phyloP scores from a whole-genome alignment of 2,888 invertebrate genomes.

The Tuta absoluta region DNA sequence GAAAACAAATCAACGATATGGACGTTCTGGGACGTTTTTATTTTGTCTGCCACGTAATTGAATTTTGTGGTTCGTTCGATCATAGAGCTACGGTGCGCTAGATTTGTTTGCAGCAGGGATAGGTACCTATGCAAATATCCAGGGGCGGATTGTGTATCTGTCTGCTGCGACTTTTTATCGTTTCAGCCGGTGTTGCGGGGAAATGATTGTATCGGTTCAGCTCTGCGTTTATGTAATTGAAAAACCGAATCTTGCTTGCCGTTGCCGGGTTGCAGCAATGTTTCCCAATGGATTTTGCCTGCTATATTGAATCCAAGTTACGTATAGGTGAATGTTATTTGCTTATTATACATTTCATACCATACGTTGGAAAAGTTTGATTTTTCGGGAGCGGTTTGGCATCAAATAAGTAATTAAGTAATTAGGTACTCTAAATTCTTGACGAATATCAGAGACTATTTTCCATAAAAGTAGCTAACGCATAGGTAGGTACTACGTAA shows the following conservation, averaged over 20 bases:
- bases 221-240: constrained; percentile 19
- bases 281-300: constrained; percentile 1
- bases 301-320: not conserved
- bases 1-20: constrained; percentile 74
- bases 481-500: no score
- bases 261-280: constrained; percentile 11
- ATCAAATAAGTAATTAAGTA: no score
- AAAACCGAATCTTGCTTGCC: constrained; percentile 19
- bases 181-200: constrained; percentile 22
- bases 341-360: not conserved
- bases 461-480: no score
- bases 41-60: constrained; percentile 76
- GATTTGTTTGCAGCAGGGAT: constrained; percentile 52
- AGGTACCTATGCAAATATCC: constrained; percentile 42
- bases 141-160: constrained; percentile 38
- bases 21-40: constrained; percentile 65
- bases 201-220: constrained; percentile 18
- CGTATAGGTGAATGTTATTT: not conserved
- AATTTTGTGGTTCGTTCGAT: constrained; percentile 71
- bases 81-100: constrained; percentile 52
- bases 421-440: no score
- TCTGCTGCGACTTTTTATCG: constrained; percentile 34
- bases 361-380: no score
- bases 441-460: no score
- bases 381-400: no score